phyloP scores from a whole-genome alignment of 2,797 vertebrate genomes.

The Pangasius larnaudii region DNA sequence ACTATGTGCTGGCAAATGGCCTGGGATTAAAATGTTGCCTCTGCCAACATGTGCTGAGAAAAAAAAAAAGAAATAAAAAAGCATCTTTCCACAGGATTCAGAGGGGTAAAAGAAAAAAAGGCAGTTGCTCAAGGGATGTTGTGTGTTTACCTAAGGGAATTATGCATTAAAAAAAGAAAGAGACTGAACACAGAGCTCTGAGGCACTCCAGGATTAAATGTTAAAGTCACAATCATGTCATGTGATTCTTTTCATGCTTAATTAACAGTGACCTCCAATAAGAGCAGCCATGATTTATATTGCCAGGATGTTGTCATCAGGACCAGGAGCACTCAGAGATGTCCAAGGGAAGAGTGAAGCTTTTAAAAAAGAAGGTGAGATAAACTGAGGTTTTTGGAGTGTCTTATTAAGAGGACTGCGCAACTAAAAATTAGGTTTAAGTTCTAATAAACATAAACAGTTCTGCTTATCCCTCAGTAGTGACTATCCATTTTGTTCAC shows the following conservation, averaged over 20 bases:
- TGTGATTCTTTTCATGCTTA: conserved; percentile 37
- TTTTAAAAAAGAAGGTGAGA: conserved; percentile 9
- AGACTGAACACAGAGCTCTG: neutral
- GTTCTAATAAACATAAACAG: neutral
- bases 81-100: neutral
- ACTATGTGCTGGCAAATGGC: conserved; percentile 25
- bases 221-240: conserved; percentile 33
- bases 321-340: neutral
- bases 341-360: neutral
- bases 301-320: neutral
- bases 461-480: neutral
- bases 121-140: neutral
- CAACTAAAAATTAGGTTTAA: neutral
- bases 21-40: conserved; percentile 56
- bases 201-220: neutral
- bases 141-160: conserved; percentile 13
- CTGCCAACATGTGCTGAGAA: conserved; percentile 53
- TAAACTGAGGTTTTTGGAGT: neutral
- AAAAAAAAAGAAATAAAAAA: conserved; percentile 26
- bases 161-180: conserved; percentile 2
- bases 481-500: neutral
- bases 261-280: conserved; percentile 53
- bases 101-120: neutral
- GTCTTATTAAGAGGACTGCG: neutral
- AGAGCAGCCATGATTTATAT: conserved; percentile 38